Evolutionary conservation across 1,140 invertebrate species (phyloP).

Genomic region (Oreohelix idahoensis): DNA sequence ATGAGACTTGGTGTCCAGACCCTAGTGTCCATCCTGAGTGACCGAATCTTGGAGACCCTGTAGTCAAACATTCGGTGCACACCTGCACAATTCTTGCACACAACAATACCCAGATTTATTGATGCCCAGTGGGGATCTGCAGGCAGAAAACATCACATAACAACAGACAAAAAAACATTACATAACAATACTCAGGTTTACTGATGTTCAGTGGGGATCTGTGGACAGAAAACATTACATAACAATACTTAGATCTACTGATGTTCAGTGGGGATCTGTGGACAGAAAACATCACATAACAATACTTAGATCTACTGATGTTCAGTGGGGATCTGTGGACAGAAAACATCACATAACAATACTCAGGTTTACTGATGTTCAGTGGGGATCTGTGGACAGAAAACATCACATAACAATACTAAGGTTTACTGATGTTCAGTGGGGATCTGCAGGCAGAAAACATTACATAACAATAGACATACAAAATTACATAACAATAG

Average conservation of each 20-base stretch:
- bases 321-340: conserved; percentile 63
- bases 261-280: conserved; percentile 66
- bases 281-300: conserved; percentile 57
- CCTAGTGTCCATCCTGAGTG: conserved; percentile 64
- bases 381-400: too few species aligned
- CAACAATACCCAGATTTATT: conserved; percentile 61
- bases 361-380: too few species aligned
- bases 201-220: conserved; percentile 67
- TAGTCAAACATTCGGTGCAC: conserved; percentile 63
- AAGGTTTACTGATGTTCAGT: too few species aligned
- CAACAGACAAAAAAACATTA: too few species aligned
- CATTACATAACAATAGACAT: too few species aligned
- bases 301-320: conserved; percentile 63
- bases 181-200: conserved; percentile 64
- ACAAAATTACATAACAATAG: too few species aligned
- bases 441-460: too few species aligned
- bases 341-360: too few species aligned
- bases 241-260: conserved; percentile 63
- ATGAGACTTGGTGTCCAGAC: conserved; percentile 68
- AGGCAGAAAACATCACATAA: too few species aligned
- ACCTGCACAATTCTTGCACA: conserved; percentile 70
- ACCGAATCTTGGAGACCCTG: conserved; percentile 61
- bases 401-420: too few species aligned
- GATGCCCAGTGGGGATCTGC: conserved; percentile 67
- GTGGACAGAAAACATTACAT: conserved; percentile 38